These are phyloP conservation scores for Mechanitis mazaeus DNA, from an alignment of 2,888 invertebrate species.

Conservation along the genomic window DNA sequence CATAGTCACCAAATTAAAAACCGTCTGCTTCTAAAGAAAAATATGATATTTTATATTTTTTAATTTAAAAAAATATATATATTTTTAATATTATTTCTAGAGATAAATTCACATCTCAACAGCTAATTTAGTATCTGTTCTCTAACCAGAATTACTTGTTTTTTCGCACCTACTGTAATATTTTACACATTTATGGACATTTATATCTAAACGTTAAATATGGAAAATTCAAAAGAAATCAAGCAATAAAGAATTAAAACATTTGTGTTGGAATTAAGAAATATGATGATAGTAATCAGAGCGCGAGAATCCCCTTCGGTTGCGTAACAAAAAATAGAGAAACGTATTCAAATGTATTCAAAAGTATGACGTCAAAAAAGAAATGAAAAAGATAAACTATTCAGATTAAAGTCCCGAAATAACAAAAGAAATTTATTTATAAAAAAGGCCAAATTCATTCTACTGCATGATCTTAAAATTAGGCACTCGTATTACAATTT, in stretches of 20 bases:
- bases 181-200: too few relatives aligned
- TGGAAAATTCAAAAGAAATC: too few relatives aligned
- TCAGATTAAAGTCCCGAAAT: too few relatives aligned
- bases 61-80: not conserved
- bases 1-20: conserved; percentile 37
- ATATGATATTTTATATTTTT: not conserved
- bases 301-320: conserved; percentile 4
- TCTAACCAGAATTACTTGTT: not conserved
- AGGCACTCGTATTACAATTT: conserved; percentile 4
- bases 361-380: too few relatives aligned
- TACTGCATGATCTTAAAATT: not conserved
- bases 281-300: conserved; percentile 15
- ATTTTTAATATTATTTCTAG: too few relatives aligned
- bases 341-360: too few relatives aligned
- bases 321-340: conserved; percentile 14
- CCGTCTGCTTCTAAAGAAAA: not conserved
- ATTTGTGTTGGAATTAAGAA: conserved; percentile 17
- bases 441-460: not conserved
- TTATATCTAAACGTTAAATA: too few relatives aligned
- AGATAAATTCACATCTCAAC: not conserved
- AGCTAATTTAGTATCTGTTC: not conserved
- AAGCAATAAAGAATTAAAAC: too few relatives aligned
- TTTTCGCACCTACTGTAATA: not conserved
- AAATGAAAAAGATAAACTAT: too few relatives aligned
- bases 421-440: too few relatives aligned